phyloP scores from a whole-genome alignment of 2,797 vertebrate species.

The Anguilla megastoma region DNA sequence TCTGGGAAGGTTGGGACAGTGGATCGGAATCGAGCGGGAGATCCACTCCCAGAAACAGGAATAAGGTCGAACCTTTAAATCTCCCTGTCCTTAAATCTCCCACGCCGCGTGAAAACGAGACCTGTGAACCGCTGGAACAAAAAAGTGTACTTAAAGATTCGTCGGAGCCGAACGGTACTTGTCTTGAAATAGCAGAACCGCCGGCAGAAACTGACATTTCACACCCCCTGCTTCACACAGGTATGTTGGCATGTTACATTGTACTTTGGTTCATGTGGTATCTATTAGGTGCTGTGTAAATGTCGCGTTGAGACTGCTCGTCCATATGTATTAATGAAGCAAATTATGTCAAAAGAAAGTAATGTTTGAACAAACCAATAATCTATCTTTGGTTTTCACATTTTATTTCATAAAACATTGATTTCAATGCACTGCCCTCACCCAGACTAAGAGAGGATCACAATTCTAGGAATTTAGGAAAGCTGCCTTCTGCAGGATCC shows the following conservation, averaged over 20 bases:
- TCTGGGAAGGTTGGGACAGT: slow-evolving; percentile 83
- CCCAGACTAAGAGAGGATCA: background rate
- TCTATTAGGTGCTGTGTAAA: background rate
- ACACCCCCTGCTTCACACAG: background rate
- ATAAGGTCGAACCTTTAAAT: slow-evolving; percentile 47
- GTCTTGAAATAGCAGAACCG: background rate
- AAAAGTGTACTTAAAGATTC: background rate
- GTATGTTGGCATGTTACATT: background rate
- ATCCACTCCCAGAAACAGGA: slow-evolving; percentile 51
- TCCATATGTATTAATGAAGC: background rate
- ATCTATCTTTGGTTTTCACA: background rate
- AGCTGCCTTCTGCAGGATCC: background rate
- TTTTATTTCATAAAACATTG: background rate
- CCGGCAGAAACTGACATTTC: background rate
- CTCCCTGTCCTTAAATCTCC: slow-evolving; percentile 18
- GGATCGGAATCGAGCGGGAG: slow-evolving; percentile 72
- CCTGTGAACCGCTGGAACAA: slow-evolving; percentile 33
- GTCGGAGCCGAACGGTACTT: background rate
- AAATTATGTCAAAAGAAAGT: background rate
- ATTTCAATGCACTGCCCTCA: background rate
- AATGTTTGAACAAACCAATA: too few species aligned
- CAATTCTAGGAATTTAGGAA: background rate
- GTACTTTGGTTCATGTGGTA: background rate
- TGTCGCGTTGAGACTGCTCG: background rate
- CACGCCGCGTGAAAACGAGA: background rate